Conservation (phyloP, 2,113 vertebrate genomes). For the Sula dactylatra region DNA sequence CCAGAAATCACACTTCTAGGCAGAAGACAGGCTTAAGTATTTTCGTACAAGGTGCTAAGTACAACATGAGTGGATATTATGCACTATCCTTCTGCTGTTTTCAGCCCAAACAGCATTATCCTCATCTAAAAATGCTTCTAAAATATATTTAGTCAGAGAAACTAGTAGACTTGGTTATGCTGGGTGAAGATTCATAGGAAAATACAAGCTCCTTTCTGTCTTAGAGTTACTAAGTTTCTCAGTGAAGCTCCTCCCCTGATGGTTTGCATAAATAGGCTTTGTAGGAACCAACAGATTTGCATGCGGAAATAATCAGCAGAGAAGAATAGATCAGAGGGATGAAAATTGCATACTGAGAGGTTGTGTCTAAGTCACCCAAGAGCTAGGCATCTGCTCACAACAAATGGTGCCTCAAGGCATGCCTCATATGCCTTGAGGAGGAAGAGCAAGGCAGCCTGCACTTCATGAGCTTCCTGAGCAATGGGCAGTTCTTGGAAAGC, state of each 20-base stretch:
- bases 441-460: neutral
- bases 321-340: neutral
- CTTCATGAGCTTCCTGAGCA: neutral
- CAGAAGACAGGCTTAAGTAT: neutral
- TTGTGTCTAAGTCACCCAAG: neutral
- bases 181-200: neutral
- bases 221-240: neutral
- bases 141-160: neutral
- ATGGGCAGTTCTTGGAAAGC: neutral
- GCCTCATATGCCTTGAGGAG: neutral
- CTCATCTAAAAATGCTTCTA: neutral
- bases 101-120: neutral
- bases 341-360: neutral
- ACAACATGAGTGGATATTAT: neutral
- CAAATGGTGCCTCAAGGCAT: neutral
- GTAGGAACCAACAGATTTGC: neutral
- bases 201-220: neutral
- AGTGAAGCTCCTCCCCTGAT: neutral
- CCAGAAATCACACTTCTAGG: neutral
- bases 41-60: neutral
- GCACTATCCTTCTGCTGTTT: neutral
- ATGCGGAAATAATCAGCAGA: neutral
- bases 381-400: neutral
- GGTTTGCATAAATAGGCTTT: neutral
- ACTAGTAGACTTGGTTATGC: neutral